Percentiles rank a stretch among this genome's conserved stretches.
Evolutionary conservation across 30 jellyfish, hydroid and myxozoan genomes (phyloP).

Genomic region (Rhopilema esculentum): DNA sequence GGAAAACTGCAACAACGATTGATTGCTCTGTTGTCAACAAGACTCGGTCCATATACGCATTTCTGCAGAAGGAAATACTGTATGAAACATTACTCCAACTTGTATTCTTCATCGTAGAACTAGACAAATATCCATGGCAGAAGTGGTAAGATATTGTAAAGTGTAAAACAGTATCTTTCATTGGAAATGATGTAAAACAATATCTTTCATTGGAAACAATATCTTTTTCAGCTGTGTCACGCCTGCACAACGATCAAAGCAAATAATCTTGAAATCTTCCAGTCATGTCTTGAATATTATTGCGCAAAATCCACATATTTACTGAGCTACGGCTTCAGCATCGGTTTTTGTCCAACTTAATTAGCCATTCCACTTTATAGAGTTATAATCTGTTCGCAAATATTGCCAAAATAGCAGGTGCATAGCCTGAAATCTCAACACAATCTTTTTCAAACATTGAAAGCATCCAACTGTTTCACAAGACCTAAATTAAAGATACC

Average conservation of each 20-base stretch:
- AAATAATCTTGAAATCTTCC: too few species aligned
- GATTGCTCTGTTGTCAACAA: constrained; percentile 18
- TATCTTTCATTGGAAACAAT: too few species aligned
- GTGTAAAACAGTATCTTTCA: neutral
- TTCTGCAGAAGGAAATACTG: constrained; percentile 18
- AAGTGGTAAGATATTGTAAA: neutral
- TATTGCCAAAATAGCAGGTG: neutral
- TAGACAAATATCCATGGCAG: neutral
- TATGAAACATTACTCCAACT: neutral
- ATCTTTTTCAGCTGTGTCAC: too few species aligned
- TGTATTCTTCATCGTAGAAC: neutral
- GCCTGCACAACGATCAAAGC: too few species aligned
- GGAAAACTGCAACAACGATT: neutral
- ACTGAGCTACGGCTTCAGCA: neutral
- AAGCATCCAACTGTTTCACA: neutral
- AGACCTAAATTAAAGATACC: too few species aligned
- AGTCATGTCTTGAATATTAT: too few species aligned
- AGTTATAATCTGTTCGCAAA: neutral
- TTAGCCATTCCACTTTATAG: neutral
- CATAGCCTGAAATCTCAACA: neutral
- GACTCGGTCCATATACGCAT: constrained; percentile 47
- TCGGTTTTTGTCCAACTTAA: neutral
- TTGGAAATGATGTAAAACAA: too few species aligned
- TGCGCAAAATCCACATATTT: neutral
- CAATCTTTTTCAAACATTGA: neutral